These are phyloP conservation scores for Tetragnatha versicolor DNA, from an alignment of 1,140 invertebrate genomes.

Conservation along the genomic window DNA sequence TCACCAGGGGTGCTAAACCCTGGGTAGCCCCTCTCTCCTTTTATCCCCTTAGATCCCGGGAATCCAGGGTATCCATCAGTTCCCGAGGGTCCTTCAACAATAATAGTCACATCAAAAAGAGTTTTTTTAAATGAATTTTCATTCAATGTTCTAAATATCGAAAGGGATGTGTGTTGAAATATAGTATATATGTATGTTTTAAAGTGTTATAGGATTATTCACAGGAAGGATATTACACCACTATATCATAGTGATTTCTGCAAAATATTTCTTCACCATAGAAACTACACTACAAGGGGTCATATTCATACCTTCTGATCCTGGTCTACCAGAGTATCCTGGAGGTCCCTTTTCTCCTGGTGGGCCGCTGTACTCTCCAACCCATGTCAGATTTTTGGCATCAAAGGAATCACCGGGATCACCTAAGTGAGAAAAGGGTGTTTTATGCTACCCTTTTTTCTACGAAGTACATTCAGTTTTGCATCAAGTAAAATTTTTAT, in stretches of 20 bases:
- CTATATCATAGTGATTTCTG: no score
- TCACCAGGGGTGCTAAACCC: conserved; percentile 3
- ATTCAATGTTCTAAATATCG: no score
- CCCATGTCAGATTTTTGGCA: conserved; percentile 17
- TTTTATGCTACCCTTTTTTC: no score
- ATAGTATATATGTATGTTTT: no score
- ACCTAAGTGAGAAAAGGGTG: conserved; percentile 5
- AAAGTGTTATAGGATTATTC: no score
- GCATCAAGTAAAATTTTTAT: no score
- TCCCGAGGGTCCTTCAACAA: conserved; percentile 9
- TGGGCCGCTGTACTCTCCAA: conserved; percentile 26
- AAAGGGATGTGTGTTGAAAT: no score
- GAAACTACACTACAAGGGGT: no score
- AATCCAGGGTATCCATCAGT: conserved; percentile 17
- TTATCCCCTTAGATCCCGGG: conserved; percentile 1
- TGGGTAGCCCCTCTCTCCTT: conserved; percentile 32
- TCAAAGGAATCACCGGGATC: conserved; percentile 29
- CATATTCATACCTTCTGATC: conserved; percentile 13
- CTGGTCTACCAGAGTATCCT: conserved; percentile 13
- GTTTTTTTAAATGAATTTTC: no score
- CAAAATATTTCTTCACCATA: no score
- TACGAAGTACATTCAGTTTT: no score
- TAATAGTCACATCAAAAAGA: neutral
- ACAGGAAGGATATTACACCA: no score
- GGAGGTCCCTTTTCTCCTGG: conserved; percentile 26